Evolutionary conservation across 2,797 vertebrate species (phyloP).

Genomic region (Acanthornis magna): DNA sequence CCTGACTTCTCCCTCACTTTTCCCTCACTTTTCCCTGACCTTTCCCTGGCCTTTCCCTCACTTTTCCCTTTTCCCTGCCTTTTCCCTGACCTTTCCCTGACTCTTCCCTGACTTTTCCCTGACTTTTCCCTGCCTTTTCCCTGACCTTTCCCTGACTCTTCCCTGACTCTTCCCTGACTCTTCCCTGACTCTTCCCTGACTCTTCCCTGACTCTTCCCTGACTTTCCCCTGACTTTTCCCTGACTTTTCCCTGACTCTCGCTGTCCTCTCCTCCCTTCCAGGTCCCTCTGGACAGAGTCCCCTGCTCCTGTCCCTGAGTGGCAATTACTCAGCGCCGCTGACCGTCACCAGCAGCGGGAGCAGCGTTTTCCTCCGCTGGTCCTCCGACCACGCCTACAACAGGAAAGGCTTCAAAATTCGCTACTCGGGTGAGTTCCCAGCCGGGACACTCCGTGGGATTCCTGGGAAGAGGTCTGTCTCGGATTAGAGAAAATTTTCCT

Average conservation of each 20-base stretch:
- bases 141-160: too few relatives aligned
- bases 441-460: rapidly evolving
- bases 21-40: too few relatives aligned
- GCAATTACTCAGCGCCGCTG: constrained; percentile 93
- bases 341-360: constrained; percentile 90
- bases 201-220: not conserved
- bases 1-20: too few relatives aligned
- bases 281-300: constrained; percentile 93
- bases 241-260: not conserved
- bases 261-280: constrained; percentile 6
- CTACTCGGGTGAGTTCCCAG: constrained; percentile 84
- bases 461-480: not conserved
- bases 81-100: too few relatives aligned
- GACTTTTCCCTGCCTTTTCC: too few relatives aligned
- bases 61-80: not conserved
- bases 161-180: too few relatives aligned
- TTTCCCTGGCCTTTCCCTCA: too few relatives aligned
- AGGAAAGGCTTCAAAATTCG: constrained; percentile 97
- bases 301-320: constrained; percentile 91
- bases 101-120: too few relatives aligned
- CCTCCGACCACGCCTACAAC: constrained; percentile 93
- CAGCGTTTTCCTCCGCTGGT: constrained; percentile 95
- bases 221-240: too few relatives aligned
- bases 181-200: too few relatives aligned
- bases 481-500: too few relatives aligned